Base-by-base conservation (phyloP, 1,140 invertebrate species). In the Theocolax elegans region DNA sequence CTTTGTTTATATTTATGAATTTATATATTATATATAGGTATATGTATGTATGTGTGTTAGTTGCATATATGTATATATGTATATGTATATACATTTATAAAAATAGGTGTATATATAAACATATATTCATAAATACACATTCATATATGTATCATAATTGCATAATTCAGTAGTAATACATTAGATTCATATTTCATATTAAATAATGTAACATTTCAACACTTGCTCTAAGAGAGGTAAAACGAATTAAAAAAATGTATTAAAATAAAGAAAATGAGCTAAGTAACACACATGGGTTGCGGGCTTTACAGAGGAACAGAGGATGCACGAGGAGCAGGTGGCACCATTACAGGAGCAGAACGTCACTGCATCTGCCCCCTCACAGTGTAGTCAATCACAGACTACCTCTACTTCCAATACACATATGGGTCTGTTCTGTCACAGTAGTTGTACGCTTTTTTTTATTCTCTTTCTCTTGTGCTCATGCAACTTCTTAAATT, bases 361-460 rank as follows among this genome's bases (percentile, higher is more conserved):
- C 74, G 72, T 74, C 76, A 80, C 79, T 76, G 78, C 78, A 74
- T 81, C 78, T 78, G 76, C 79, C 76, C 77, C 79, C 74, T 80
- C 80, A 76, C 80, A 83, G 77, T 74, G 75, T 80, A 81, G 76
- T 81, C 81, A 81, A 76, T 80, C 81, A 80, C 83, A 83, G 81
- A 84, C 77, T 81, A 81, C 77, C 63, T 77, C 81, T 76, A 82
- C 82, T 79, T 78, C 80, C 78, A 84, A 84, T 83, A 79, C 80
- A 81, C 76, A 79, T 72, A 85, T 76, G 81, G 84, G 83, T 86
- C 83, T 86, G 83, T 85, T 86, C 77, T 84, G 76, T 81, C 78
- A 84, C 77, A 81, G 75, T 80, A 83, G 77, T 78, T 80, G 74
- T 83, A 82, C 75, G 78, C 81, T 84, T 82, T 73, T 72, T 76